phyloP scores from a whole-genome alignment of 2,797 vertebrate species.

The Sternotherus odoratus region DNA sequence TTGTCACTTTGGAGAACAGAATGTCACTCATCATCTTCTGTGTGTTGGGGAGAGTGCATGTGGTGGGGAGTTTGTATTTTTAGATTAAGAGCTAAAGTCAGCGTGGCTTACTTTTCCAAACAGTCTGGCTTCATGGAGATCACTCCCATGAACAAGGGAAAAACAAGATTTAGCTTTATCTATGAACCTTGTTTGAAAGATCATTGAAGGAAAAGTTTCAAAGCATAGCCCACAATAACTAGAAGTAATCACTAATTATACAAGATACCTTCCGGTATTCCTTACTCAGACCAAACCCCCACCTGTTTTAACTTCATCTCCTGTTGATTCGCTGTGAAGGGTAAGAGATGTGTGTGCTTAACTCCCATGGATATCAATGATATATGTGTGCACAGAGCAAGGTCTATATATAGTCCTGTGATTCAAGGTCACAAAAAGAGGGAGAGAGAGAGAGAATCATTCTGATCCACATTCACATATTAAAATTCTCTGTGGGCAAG shows the following conservation, averaged over 20 bases:
- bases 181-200: neutral
- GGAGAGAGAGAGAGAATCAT: slow-evolving; percentile 9
- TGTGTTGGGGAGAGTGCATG: neutral
- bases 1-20: neutral
- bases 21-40: neutral
- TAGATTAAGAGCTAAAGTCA: neutral
- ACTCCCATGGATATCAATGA: neutral
- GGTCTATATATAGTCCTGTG: neutral
- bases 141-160: neutral
- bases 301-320: neutral
- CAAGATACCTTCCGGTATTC: neutral
- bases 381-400: neutral
- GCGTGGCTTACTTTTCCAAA: neutral
- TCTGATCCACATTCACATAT: neutral
- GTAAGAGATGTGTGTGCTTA: neutral
- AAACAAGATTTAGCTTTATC: neutral
- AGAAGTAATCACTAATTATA: neutral
- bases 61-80: neutral
- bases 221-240: neutral
- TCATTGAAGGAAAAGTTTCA: slow-evolving; percentile 4
- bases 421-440: neutral
- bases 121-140: neutral
- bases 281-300: neutral
- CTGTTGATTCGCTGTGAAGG: neutral
- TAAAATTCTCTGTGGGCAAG: neutral